Conservation (phyloP, 2,888 invertebrate species). For the Cephus rjabovi region DNA sequence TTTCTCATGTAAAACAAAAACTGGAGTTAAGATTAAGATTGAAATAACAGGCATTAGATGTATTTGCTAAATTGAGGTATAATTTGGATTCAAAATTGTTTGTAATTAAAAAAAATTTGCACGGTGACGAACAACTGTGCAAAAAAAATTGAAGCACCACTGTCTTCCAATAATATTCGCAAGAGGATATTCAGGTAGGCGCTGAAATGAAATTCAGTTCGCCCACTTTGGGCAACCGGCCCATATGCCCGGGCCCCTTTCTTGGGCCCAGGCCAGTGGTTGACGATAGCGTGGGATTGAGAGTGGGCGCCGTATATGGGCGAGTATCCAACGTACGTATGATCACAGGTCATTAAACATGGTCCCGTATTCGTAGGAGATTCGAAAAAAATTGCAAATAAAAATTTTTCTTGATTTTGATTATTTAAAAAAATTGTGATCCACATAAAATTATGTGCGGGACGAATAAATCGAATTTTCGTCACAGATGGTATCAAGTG, state of each 20-base stretch:
- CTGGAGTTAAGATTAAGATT: no score
- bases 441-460: background rate
- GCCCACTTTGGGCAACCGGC: slow-evolving; percentile 1
- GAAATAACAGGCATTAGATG: no score
- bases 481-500: background rate
- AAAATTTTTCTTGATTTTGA: background rate
- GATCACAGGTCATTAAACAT: background rate
- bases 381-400: background rate
- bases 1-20: background rate
- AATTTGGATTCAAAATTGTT: background rate
- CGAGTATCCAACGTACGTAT: background rate
- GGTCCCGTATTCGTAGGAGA: background rate
- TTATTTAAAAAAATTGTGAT: background rate
- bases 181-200: background rate
- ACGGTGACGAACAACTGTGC: background rate
- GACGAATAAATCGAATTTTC: background rate
- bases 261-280: background rate
- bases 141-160: background rate
- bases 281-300: background rate
- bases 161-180: background rate
- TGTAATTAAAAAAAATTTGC: background rate
- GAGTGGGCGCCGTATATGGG: background rate
- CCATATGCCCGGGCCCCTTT: background rate
- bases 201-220: background rate
- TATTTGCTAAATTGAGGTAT: no score